A percentile compares a stretch with the other conserved stretches of the same genome.
Conservation (phyloP, 1,140 invertebrate species). For the Drosophila tristis region DNA sequence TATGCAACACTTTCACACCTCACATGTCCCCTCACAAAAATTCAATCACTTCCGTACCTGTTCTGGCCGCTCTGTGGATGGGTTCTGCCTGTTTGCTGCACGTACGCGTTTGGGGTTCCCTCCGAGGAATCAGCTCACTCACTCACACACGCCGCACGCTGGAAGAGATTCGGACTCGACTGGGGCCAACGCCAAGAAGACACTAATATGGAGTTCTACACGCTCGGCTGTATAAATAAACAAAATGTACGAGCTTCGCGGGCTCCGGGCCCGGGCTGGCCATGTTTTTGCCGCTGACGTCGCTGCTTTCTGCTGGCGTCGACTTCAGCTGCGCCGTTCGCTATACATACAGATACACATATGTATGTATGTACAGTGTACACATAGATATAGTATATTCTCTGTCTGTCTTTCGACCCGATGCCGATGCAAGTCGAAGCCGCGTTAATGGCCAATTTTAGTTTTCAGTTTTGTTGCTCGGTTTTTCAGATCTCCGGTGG, state of each 20-base stretch:
- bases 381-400: constrained; percentile 11
- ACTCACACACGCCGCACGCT: constrained; percentile 24
- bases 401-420: constrained; percentile 37
- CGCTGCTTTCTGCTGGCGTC: constrained; percentile 21
- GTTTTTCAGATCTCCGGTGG: constrained; percentile 59
- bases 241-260: constrained; percentile 67
- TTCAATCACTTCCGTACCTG: constrained; percentile 72
- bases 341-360: constrained; percentile 5
- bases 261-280: constrained; percentile 20
- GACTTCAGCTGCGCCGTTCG: constrained; percentile 33
- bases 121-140: constrained; percentile 28
- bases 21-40: constrained; percentile 1
- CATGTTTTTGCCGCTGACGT: constrained; percentile 39
- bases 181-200: constrained; percentile 80
- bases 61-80: constrained; percentile 1
- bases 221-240: constrained; percentile 82
- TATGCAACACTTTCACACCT: constrained; percentile 56
- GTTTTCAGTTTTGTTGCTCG: constrained; percentile 34
- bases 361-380: constrained; percentile 17
- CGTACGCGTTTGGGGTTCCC: constrained; percentile 15
- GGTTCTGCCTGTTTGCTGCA: neutral
- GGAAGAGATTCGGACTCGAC: constrained; percentile 47
- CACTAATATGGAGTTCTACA: constrained; percentile 82
- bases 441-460: constrained; percentile 69
- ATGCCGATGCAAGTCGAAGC: constrained; percentile 62